phyloP scores from a whole-genome alignment of 2,113 vertebrate species.

The Strix aluco region DNA sequence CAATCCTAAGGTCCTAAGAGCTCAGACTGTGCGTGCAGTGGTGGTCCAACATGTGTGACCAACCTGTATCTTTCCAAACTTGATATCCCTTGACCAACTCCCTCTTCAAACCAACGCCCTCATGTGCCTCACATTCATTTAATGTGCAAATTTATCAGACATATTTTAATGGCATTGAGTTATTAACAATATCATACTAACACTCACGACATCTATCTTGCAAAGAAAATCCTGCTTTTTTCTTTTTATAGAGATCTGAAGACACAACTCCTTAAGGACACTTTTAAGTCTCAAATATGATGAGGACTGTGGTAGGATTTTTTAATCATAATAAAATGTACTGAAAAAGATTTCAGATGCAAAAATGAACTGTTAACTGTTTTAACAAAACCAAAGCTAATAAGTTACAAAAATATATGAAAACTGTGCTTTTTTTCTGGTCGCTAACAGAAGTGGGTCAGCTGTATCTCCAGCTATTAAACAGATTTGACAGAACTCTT shows the following conservation, averaged over 20 bases:
- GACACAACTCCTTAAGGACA: not conserved
- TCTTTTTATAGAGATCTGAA: not conserved
- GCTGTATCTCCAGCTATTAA: not conserved
- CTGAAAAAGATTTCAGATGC: not conserved
- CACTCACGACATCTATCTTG: not conserved
- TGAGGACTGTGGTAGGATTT: not conserved
- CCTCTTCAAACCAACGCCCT: not conserved
- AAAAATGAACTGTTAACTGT: not conserved
- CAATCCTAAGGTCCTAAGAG: not conserved
- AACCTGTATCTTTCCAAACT: not conserved
- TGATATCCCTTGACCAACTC: not conserved
- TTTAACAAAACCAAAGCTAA: not conserved
- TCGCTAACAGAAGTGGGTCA: constrained; percentile 15
- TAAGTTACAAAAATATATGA: not conserved
- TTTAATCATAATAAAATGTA: not conserved
- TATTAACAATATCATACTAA: not conserved
- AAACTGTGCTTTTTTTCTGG: not conserved
- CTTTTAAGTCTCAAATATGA: not conserved
- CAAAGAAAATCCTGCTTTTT: not conserved
- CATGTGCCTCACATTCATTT: not conserved
- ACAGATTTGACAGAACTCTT: constrained; percentile 24
- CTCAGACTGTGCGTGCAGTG: not conserved
- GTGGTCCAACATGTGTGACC: not conserved
- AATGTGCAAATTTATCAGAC: not conserved
- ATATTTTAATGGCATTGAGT: not conserved